These are phyloP conservation scores for Protodeltote pygarga DNA, from an alignment of 2,888 invertebrate species.

Conservation along the genomic window DNA sequence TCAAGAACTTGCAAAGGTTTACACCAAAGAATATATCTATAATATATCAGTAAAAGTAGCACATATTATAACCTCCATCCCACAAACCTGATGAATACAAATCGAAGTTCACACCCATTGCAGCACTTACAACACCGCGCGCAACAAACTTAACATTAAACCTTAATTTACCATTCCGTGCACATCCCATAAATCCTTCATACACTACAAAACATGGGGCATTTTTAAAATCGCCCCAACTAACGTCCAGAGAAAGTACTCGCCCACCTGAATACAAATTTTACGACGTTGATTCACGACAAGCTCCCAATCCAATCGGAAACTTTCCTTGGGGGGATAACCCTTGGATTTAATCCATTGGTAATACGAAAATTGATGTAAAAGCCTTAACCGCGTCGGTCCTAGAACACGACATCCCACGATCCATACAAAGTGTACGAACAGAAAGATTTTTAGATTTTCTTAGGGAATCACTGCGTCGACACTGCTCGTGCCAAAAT, in stretches of 20 bases:
- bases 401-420: conserved; percentile 62
- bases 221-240: conserved; percentile 74
- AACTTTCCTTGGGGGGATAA: conserved; percentile 77
- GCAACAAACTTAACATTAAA: conserved; percentile 15
- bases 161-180: conserved; percentile 29
- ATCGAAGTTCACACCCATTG: conserved; percentile 5
- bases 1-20: no score
- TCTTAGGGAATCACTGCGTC: conserved; percentile 73
- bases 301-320: conserved; percentile 78
- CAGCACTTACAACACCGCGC: conserved; percentile 2
- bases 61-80: no score
- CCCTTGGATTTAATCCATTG: conserved; percentile 85
- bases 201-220: conserved; percentile 41
- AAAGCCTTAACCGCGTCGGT: conserved; percentile 72
- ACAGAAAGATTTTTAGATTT: conserved; percentile 74
- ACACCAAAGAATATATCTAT: no score
- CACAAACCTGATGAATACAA: conserved; percentile 1
- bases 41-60: no score
- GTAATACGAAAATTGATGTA: conserved; percentile 87
- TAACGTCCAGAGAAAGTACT: conserved; percentile 71
- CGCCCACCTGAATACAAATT: conserved; percentile 82
- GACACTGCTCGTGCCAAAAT: conserved; percentile 66
- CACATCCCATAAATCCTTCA: conserved; percentile 49
- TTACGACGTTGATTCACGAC: conserved; percentile 82
- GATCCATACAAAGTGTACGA: conserved; percentile 76